Percentiles rank a stretch among this genome's conserved stretches.
phyloP scores from a whole-genome alignment of 2,113 vertebrate genomes.

The Aspiorhynchus laticeps region DNA sequence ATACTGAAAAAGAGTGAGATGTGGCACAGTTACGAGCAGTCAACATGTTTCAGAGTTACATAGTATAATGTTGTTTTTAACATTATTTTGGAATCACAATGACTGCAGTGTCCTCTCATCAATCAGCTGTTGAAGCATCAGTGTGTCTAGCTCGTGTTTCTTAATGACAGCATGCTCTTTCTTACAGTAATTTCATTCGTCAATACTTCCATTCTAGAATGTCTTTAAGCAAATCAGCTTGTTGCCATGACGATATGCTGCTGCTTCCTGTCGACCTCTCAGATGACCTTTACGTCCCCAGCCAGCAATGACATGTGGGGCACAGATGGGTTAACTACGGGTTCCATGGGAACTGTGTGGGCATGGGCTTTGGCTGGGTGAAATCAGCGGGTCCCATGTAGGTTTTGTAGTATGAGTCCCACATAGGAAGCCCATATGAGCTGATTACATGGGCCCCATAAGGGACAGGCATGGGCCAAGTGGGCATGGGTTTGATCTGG shows the following conservation, averaged over 20 bases:
- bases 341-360: too few species aligned
- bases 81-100: not conserved
- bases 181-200: not conserved
- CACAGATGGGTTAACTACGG: too few species aligned
- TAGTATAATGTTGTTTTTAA: not conserved
- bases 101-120: not conserved
- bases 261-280: not conserved
- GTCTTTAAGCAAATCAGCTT: not conserved
- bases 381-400: too few species aligned
- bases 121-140: not conserved
- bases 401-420: too few species aligned
- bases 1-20: not conserved
- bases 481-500: too few species aligned
- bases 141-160: not conserved
- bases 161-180: not conserved
- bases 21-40: not conserved
- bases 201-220: not conserved
- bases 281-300: constrained; percentile 1
- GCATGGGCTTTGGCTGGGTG: too few species aligned
- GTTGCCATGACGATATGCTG: not conserved
- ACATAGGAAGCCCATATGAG: too few species aligned
- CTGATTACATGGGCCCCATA: too few species aligned
- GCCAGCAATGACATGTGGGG: too few species aligned
- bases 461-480: too few species aligned
- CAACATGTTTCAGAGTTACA: not conserved